phyloP scores from a whole-genome alignment of 2,113 vertebrate genomes.

The Cryptomyrus ogoouensis region DNA sequence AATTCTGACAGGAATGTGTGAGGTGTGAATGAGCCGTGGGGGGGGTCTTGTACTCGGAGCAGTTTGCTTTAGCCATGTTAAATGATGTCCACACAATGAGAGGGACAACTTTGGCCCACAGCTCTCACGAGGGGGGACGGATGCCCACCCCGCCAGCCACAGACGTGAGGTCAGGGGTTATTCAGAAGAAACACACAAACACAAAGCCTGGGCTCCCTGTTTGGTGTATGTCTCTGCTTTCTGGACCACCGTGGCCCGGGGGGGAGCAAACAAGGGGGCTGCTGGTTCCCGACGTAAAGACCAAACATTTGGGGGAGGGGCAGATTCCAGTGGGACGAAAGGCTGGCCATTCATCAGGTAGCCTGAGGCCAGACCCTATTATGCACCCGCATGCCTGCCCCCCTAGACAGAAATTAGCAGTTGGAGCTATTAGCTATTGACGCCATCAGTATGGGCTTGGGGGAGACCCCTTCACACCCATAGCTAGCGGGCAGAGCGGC shows the following conservation, averaged over 20 bases:
- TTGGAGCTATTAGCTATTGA: constrained; percentile 13
- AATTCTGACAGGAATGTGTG: neutral
- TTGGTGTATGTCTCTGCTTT: constrained; percentile 1
- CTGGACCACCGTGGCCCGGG: neutral
- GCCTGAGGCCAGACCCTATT: constrained; percentile 44
- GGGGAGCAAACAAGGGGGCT: neutral
- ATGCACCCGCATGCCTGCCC: constrained; percentile 50
- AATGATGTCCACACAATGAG: neutral
- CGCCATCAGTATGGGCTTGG: constrained; percentile 2
- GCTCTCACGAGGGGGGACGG: neutral
- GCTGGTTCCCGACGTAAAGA: constrained; percentile 32
- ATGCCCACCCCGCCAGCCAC: neutral
- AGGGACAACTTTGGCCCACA: neutral
- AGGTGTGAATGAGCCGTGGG: neutral
- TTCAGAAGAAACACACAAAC: neutral
- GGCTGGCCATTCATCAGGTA: constrained; percentile 50
- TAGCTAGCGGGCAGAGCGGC: constrained; percentile 15
- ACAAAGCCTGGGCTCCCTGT: neutral
- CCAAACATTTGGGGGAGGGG: constrained; percentile 26
- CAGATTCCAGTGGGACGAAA: constrained; percentile 32
- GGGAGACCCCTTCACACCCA: constrained; percentile 17
- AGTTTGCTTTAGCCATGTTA: neutral
- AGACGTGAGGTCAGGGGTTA: neutral
- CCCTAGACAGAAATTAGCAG: constrained; percentile 37
- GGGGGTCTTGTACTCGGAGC: neutral